Evolutionary conservation across 2,888 invertebrate species (phyloP).

Genomic region (Tipula lateralis): DNA sequence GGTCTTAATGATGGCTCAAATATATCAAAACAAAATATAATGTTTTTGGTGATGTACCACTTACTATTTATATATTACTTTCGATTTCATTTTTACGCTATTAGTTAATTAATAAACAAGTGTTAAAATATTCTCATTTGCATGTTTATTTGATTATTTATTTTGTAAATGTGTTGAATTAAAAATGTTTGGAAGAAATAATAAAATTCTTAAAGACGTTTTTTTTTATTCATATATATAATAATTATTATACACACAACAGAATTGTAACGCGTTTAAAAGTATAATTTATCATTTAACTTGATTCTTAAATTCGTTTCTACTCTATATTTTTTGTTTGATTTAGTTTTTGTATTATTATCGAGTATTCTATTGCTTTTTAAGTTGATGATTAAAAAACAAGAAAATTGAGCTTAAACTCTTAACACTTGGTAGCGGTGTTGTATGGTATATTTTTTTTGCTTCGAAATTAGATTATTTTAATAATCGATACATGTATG

Average conservation of each 20-base stretch:
- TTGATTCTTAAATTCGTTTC: neutral
- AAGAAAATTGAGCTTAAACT: neutral
- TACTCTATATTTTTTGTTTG: neutral
- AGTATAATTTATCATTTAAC: neutral
- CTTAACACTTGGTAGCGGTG: neutral
- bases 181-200: no score
- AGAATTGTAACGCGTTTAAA: neutral
- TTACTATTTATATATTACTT: neutral
- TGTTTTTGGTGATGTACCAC: neutral
- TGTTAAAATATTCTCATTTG: slow-evolving; percentile 19
- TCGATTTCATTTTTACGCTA: slow-evolving; percentile 11
- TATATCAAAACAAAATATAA: slow-evolving; percentile 15
- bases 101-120: slow-evolving; percentile 15
- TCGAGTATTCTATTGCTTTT: neutral
- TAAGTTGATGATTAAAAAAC: neutral
- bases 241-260: neutral
- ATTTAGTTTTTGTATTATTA: neutral
- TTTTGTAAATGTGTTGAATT: neutral
- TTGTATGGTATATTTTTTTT: neutral
- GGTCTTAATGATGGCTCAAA: slow-evolving; percentile 11
- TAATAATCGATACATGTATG: neutral
- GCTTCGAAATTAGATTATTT: neutral
- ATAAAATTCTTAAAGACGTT: neutral
- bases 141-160: neutral
- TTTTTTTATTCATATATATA: neutral